Conservation (phyloP, 37 sponge, comb jelly and placozoan genomes). For the Corticium candelabrum region DNA sequence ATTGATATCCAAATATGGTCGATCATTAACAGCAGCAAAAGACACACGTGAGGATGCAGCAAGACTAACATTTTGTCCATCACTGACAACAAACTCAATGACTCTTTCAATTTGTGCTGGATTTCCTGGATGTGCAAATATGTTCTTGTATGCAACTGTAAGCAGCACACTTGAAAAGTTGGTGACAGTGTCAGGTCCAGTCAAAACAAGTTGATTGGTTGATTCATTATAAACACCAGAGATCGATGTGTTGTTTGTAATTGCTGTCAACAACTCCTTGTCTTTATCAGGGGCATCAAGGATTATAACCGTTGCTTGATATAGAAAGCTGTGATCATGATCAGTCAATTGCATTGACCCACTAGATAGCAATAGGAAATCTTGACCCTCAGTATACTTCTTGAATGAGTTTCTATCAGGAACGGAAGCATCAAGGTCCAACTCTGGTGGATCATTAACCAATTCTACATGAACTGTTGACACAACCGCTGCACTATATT, state of each 20-base stretch:
- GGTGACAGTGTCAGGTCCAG: slow-evolving; percentile 56
- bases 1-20: slow-evolving; percentile 69
- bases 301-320: slow-evolving; percentile 31
- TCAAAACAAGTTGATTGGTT: slow-evolving; percentile 22
- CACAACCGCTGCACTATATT: background rate
- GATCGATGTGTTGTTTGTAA: slow-evolving; percentile 18
- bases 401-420: slow-evolving; percentile 10
- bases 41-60: slow-evolving; percentile 40
- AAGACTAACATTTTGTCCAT: slow-evolving; percentile 52
- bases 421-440: slow-evolving; percentile 32
- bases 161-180: slow-evolving; percentile 46
- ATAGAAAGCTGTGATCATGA: slow-evolving; percentile 36
- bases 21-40: slow-evolving; percentile 60
- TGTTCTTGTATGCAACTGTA: slow-evolving; percentile 61
- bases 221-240: slow-evolving; percentile 17
- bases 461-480: slow-evolving; percentile 27
- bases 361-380: slow-evolving; percentile 9
- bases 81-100: slow-evolving; percentile 57
- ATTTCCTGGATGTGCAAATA: slow-evolving; percentile 42
- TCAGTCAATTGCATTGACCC: slow-evolving; percentile 26
- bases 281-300: slow-evolving; percentile 36
- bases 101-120: slow-evolving; percentile 32
- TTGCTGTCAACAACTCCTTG: slow-evolving; percentile 50
- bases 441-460: slow-evolving; percentile 75
- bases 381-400: slow-evolving; percentile 57